Evolutionary conservation across 2,113 vertebrate species (phyloP), one percentile per base, ranked within the genome.

Genomic region (Coryphaenoides rupestris): DNA sequence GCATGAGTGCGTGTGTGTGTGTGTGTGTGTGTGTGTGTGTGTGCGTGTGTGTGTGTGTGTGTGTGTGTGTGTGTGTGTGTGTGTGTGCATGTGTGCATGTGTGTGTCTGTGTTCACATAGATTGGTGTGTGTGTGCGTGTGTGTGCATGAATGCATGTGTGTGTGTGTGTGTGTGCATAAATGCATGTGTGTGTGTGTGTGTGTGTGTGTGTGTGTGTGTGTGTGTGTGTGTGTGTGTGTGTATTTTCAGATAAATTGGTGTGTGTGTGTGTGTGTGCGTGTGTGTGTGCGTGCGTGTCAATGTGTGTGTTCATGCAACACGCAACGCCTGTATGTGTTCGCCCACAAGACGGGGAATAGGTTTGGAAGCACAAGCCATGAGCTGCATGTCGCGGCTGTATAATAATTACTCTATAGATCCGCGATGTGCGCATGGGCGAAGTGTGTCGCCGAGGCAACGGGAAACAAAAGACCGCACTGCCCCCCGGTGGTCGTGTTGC

Each of bases 401-500:
- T 40, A 12, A 6, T 40, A 12, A 6, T 40, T 40, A 40, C 33
- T 12, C 33, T 40, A 7, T 40, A 12, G 9, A 40, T 40, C 33
- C 33, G n/a, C n/a, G n/a, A 10, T 40, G 33, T 12, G 33, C 33
- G 33, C 33, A 12, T 40, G 33, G 9, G 33, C 13, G 33, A 7
- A 40, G 33, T 40, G 33, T 40, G 33, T 10, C 1, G 33, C 33
- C 13, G 2, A 40, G 33, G 33, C 33, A 40, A 40, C 33, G 7
- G 33, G 33, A 40, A 40, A 40, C 10, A 60, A 67, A 78, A 73
- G 61, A 58, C 79, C 69, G 62, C 86, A 64, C 88, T 86, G 85
- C 87, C 89, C 65, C 87, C 65, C 68, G 40, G 81, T 81, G 90
- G 88, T 68, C 72, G 28, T 62, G 56, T 1, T 0, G 45, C 46